Evolutionary conservation across 2,888 invertebrate genomes (phyloP).

Genomic region (Nemapogon koenigi): DNA sequence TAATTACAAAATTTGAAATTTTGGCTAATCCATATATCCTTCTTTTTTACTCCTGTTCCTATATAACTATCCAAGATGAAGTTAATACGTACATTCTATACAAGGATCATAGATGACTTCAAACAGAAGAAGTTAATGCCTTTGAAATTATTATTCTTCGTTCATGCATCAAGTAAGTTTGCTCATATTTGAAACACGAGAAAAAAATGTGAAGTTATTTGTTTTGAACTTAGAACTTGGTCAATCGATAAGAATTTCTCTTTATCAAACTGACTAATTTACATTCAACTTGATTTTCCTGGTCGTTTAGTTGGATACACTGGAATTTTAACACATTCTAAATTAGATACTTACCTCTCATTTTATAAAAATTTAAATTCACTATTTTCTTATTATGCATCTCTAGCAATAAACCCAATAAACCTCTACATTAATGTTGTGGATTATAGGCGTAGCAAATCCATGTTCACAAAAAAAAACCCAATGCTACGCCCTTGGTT

Average conservation of each 20-base stretch:
- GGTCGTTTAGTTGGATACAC: too few species aligned
- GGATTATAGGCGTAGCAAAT: too few species aligned
- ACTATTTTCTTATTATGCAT: too few species aligned
- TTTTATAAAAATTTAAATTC: too few species aligned
- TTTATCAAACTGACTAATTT: background rate
- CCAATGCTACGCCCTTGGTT: too few species aligned
- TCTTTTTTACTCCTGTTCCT: background rate
- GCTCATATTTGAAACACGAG: background rate
- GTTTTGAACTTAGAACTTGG: background rate
- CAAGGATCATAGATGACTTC: constrained; percentile 72
- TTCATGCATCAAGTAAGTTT: constrained; percentile 79
- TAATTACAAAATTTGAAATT: constrained; percentile 20
- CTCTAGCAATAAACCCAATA: too few species aligned
- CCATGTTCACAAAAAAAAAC: too few species aligned
- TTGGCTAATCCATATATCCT: background rate
- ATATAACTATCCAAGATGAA: constrained; percentile 46
- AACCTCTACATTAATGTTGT: too few species aligned
- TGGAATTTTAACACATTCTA: too few species aligned
- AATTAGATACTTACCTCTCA: too few species aligned
- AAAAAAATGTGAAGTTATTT: background rate
- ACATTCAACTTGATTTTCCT: background rate
- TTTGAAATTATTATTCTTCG: constrained; percentile 77
- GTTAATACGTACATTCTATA: constrained; percentile 68
- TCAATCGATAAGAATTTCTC: background rate
- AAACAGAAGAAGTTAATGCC: constrained; percentile 75